Evolutionary conservation across 2,797 vertebrate species (phyloP), one percentile per base, ranked within the genome.

Genomic region (Manis crassicaudata): DNA sequence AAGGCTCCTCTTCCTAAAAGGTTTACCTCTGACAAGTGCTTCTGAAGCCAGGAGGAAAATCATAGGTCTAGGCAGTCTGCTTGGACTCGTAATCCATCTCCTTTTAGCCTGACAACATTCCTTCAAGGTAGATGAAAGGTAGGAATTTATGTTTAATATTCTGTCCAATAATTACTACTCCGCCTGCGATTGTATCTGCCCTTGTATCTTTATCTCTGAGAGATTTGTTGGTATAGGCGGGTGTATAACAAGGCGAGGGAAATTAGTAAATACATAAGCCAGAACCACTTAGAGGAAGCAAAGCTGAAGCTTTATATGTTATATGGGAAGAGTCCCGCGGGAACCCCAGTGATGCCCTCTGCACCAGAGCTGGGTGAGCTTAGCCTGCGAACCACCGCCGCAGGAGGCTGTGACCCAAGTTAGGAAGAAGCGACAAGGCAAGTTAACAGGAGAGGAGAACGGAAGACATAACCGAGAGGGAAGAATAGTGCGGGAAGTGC

Each of bases 21-120:
- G 21, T 32, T 3, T 40, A 58, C 7, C 10, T 88, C 8, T 83
- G 16, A 6, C 37, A 82, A 82, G 27, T n/a, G 11, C 2, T 83
- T 83, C 52, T 37, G n/a, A 73, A 35, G 7, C 29, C 29, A 73
- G 4, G 0, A 32, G 3, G 9, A 92, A 50, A 80, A 46, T 10
- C 43, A 46, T 46, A 10, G 43, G 4, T 1, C 6, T 54, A 35
- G 25, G 0, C 3, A 23, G 3, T 7, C 7, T 35, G 21, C 56
- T 70, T 52, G 13, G n/a, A 43, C 43, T 52, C 14, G 25, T 70
- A 21, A 13, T 81, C 2, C 62, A 32, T 65, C 16, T 81, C 4
- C 12, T 37, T 56, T 1, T 63, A 17, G 10, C 27, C 12, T 63
- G 12, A 82, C 12, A 50, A 76, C 23, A 46, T 68, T 70, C 2